Evolutionary conservation across 2,797 vertebrate species (phyloP).

Genomic region (Anomalospiza imberbis): DNA sequence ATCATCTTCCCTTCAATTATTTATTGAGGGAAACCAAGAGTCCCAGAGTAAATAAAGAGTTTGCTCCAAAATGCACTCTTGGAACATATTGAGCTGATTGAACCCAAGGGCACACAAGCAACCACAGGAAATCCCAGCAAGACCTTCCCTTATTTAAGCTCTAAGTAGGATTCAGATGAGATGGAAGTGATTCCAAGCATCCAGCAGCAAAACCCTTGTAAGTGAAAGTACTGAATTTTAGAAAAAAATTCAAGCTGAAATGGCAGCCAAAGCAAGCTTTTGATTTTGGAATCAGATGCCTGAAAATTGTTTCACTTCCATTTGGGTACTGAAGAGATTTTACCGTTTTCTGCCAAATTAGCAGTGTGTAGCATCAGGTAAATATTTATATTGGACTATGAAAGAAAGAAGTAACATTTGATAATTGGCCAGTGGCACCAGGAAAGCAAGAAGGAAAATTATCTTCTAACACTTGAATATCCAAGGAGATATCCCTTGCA

Average conservation of each 20-base stretch:
- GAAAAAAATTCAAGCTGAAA: neutral
- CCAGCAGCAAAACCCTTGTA: neutral
- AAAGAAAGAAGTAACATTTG: neutral
- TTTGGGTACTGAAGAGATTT: neutral
- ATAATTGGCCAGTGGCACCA: neutral
- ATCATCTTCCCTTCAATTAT: neutral
- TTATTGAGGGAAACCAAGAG: neutral
- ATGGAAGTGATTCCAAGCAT: neutral
- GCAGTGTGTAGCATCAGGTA: neutral
- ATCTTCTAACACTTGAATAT: neutral
- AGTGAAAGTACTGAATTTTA: neutral
- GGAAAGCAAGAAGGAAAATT: neutral
- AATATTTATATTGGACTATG: neutral
- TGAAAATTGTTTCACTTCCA: neutral
- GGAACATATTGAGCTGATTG: fast-evolving
- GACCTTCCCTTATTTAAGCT: neutral
- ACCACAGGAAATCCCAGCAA: neutral
- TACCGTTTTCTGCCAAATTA: neutral
- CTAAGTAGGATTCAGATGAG: neutral
- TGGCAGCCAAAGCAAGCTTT: neutral
- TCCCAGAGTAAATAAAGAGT: neutral
- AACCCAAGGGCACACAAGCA: neutral
- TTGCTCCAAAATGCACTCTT: neutral
- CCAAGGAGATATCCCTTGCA: neutral
- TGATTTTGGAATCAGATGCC: neutral